These are phyloP conservation scores for Probosciger aterrimus DNA, from an alignment of 2,113 vertebrate species.

Conservation along the genomic window DNA sequence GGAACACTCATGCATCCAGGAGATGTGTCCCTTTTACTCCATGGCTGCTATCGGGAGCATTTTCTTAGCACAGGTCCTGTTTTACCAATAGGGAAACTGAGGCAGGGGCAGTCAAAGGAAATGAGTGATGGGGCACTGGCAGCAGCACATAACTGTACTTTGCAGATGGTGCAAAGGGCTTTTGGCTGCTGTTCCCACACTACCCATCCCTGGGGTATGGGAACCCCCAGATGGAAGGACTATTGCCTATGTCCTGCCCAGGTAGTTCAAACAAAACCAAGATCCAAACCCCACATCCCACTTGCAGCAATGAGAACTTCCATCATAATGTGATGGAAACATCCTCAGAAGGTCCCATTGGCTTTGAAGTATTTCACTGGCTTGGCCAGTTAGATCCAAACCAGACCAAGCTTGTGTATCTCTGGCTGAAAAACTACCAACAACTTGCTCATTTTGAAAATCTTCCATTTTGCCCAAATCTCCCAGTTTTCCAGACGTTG, in stretches of 20 bases:
- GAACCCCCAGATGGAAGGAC: not conserved
- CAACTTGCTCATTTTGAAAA: not conserved
- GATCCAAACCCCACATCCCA: not conserved
- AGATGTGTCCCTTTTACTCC: not conserved
- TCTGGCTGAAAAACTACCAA: not conserved
- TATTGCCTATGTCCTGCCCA: not conserved
- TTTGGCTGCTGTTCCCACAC: not conserved
- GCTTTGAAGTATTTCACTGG: not conserved
- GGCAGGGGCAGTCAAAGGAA: not conserved
- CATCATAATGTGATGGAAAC: not conserved
- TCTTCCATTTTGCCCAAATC: not conserved
- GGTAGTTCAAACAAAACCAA: not conserved
- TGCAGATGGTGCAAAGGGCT: not conserved
- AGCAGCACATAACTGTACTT: not conserved
- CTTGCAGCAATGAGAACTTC: not conserved
- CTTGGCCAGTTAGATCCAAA: not conserved
- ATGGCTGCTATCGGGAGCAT: not conserved
- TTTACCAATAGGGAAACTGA: not conserved
- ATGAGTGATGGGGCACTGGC: fast-evolving
- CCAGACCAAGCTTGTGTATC: not conserved
- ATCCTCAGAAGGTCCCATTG: not conserved
- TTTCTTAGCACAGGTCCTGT: not conserved
- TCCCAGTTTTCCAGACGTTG: not conserved
- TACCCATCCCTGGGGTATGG: not conserved
- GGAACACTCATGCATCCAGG: not conserved